phyloP scores from a whole-genome alignment of 2,113 vertebrate genomes.

The Anolis carolinensis region DNA sequence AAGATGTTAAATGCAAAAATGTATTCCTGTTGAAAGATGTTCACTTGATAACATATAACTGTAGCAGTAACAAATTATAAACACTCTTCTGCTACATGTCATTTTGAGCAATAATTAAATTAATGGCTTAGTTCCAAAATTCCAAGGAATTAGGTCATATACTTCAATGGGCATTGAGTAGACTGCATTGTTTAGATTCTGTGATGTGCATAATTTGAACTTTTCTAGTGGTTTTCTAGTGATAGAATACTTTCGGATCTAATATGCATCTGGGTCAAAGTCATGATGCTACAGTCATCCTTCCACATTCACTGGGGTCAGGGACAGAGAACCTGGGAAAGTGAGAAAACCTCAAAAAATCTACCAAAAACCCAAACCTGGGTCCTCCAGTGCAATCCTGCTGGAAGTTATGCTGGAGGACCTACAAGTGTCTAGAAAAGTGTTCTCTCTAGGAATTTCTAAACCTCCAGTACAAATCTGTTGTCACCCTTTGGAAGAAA shows the following conservation, averaged over 20 bases:
- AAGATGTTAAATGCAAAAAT: constrained; percentile 60
- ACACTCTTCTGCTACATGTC: background rate
- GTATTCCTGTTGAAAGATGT: background rate
- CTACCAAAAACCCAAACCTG: too few species aligned
- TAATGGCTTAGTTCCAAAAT: constrained; percentile 1
- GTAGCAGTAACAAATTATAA: background rate
- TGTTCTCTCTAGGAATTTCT: too few species aligned
- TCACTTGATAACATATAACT: constrained; percentile 20
- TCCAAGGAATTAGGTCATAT: background rate
- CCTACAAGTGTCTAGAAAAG: too few species aligned
- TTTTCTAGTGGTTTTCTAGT: background rate
- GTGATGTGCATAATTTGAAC: background rate
- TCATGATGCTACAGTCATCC: background rate
- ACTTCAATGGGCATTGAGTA: background rate
- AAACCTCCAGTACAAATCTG: too few species aligned
- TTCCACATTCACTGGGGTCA: background rate
- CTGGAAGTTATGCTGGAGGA: too few species aligned
- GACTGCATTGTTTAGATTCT: background rate
- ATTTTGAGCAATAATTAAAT: constrained; percentile 38
- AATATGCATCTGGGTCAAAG: background rate
- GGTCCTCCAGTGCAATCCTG: too few species aligned
- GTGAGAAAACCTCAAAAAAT: too few species aligned
- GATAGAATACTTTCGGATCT: too few species aligned
- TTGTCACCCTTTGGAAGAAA: too few species aligned
- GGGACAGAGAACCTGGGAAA: too few species aligned